Base-by-base conservation (phyloP, 1,140 invertebrate species). In the Caenorhabditis remanei region DNA sequence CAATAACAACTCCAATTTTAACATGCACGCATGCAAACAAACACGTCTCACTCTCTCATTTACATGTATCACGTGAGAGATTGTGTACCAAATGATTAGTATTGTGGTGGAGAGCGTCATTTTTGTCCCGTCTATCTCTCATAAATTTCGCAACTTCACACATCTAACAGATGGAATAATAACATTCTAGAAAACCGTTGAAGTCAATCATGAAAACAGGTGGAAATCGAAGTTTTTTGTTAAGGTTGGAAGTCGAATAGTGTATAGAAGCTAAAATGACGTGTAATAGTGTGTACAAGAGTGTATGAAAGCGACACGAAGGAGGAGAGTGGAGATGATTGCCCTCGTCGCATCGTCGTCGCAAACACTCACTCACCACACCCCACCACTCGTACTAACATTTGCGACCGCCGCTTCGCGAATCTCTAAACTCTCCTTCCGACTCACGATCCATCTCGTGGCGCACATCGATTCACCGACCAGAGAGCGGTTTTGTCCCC, bases 321-420 rank as follows among this genome's bases (percentile, higher is more conserved):
- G 5, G 41, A 19, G 6, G 65, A 11, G 16, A 46, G 67, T 79
- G 46, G 8, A 9, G 9, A 11, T 71, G 41, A 46, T 13, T 46
- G 65, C 11, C 24, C 32, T 32, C 32, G 32, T 2, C 32, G 32
- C 32, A 32, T 32, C 53, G 43, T 14, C 46, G 46, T 79, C 71
- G 71, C 71, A 79, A 79, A 50, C 40, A 79, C 71, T 79, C 40
- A 79, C 71, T 79, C 71, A 53, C 71, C 71, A 79, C 71, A 79
- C 71, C 71, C 71, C 71, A 32, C 32, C 32, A 79, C 19, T 79
- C 65, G 41, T 71, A 79, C 71, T 79, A 79, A 79, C 71, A 50
- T 79, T 79, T 79, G 71, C 71, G 53, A n/a, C 24, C 16, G 21
- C 71, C n/a, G 46, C 41, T 11, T 16, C 71, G 24, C 46, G 8